A percentile compares a stretch with the other conserved stretches of the same genome.
phyloP scores from a whole-genome alignment of 2,113 vertebrate genomes.

The Cercocebus atys region DNA sequence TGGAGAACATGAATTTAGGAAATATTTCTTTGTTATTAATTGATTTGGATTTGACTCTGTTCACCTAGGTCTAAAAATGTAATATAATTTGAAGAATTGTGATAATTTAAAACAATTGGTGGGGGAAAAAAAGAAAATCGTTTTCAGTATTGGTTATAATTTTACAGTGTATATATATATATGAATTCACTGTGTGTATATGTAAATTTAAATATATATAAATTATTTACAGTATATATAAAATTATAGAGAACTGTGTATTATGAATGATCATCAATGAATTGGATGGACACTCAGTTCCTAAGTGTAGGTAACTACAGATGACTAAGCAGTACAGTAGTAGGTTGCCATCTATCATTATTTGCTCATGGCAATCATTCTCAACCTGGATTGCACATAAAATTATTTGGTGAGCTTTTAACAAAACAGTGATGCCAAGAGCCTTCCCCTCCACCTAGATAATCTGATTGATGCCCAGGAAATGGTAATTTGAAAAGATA shows the following conservation, averaged over 20 bases:
- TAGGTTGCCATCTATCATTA: neutral
- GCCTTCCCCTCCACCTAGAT: rapidly evolving
- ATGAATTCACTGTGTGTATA: neutral
- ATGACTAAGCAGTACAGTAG: neutral
- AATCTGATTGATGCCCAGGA: neutral
- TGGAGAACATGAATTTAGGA: neutral
- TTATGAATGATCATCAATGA: neutral
- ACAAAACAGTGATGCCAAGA: neutral
- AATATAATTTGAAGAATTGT: neutral
- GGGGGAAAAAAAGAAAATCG: neutral
- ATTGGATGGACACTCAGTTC: neutral
- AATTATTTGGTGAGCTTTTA: neutral
- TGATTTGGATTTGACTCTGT: neutral
- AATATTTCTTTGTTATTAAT: neutral
- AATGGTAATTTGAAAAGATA: neutral
- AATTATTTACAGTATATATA: neutral
- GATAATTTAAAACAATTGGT: neutral
- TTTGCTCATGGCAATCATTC: neutral
- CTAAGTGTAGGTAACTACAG: neutral
- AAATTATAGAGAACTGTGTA: neutral
- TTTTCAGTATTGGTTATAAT: neutral
- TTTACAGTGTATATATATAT: neutral
- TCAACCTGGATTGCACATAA: neutral
- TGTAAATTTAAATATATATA: neutral
- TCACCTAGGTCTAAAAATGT: neutral